Conservation (phyloP, 2,888 invertebrate genomes). For the Pandemis corylana region DNA sequence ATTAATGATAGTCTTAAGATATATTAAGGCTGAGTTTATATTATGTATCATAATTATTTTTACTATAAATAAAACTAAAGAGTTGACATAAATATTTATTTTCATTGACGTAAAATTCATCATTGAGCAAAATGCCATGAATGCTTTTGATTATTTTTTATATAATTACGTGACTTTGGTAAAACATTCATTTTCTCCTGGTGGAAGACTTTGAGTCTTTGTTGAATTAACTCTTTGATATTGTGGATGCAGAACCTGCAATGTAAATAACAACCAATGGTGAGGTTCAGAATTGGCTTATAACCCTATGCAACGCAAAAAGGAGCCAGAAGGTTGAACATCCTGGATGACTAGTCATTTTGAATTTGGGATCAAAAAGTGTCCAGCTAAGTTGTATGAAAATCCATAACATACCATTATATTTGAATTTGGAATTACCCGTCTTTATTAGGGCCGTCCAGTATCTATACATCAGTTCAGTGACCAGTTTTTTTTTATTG, state of each 20-base stretch:
- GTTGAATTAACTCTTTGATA: neutral
- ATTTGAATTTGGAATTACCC: too few species aligned
- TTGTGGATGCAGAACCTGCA: neutral
- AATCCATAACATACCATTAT: too few species aligned
- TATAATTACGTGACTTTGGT: neutral
- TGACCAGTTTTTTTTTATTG: too few species aligned
- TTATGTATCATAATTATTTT: slow-evolving; percentile 60
- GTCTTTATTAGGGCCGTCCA: too few species aligned
- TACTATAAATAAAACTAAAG: slow-evolving; percentile 60
- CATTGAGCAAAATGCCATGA: neutral
- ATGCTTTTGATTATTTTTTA: neutral
- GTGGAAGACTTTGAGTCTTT: neutral
- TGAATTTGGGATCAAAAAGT: too few species aligned
- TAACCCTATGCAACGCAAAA: too few species aligned
- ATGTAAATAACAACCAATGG: neutral
- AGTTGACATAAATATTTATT: slow-evolving; percentile 50
- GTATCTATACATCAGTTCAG: too few species aligned
- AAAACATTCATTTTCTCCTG: neutral
- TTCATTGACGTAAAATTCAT: slow-evolving; percentile 43
- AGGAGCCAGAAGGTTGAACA: too few species aligned
- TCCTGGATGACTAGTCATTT: too few species aligned
- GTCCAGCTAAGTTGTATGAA: too few species aligned
- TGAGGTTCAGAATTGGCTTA: too few species aligned
- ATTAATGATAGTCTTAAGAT: slow-evolving; percentile 57
- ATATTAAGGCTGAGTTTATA: slow-evolving; percentile 68